Evolutionary conservation across 2,113 vertebrate genomes (phyloP).

Genomic region (Eulemur macaco): DNA sequence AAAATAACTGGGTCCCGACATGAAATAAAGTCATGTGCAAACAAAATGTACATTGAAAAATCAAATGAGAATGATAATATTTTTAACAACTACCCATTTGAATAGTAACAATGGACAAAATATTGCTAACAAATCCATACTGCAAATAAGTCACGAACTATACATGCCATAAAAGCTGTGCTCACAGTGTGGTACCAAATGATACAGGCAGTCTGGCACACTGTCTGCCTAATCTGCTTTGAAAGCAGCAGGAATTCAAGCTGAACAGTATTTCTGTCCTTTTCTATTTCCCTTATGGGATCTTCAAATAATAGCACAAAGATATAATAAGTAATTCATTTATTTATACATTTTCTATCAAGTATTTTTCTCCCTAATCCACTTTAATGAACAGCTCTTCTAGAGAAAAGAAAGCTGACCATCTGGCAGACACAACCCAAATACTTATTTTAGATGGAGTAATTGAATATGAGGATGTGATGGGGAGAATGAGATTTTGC

Average conservation of each 20-base stretch:
- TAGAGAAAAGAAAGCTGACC: conserved; percentile 68
- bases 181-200: neutral
- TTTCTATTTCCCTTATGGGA: conserved; percentile 57
- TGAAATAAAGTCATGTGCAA: conserved; percentile 16
- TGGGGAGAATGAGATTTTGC: conserved; percentile 57
- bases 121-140: neutral
- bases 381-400: conserved; percentile 72
- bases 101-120: conserved; percentile 31
- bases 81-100: neutral
- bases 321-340: conserved; percentile 72
- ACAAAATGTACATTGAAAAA: conserved; percentile 41
- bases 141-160: neutral
- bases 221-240: conserved; percentile 42
- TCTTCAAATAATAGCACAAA: conserved; percentile 60
- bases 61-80: neutral
- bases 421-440: conserved; percentile 71
- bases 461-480: conserved; percentile 67
- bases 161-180: neutral
- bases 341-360: conserved; percentile 71
- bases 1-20: neutral
- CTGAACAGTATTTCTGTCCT: conserved; percentile 35
- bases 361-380: conserved; percentile 69
- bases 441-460: conserved; percentile 56
- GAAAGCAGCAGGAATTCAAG: conserved; percentile 36
- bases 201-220: neutral